Percentiles rank a stretch among this genome's conserved stretches.
phyloP scores from a whole-genome alignment of 1,140 invertebrate species.

The Achroia grisella region DNA sequence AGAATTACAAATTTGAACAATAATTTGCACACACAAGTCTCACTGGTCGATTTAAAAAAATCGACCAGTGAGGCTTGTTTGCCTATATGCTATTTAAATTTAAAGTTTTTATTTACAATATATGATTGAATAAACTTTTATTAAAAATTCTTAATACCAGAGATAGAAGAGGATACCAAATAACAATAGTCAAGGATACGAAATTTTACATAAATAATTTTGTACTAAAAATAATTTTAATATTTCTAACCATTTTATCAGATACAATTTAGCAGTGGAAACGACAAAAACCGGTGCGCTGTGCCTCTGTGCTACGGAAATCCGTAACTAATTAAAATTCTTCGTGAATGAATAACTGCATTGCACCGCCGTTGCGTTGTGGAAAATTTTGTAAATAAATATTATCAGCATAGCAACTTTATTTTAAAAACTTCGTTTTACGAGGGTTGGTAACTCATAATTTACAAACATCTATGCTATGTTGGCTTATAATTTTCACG shows the following conservation, averaged over 20 bases:
- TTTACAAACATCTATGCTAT: background rate
- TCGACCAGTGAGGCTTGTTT: no score
- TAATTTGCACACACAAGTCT: no score
- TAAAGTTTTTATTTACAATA: no score
- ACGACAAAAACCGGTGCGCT: constrained; percentile 2
- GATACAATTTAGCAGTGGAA: constrained; percentile 15
- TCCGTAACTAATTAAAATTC: constrained; percentile 65
- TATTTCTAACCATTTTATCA: constrained; percentile 14
- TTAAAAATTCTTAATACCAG: no score
- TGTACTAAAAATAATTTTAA: background rate
- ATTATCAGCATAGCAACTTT: constrained; percentile 13
- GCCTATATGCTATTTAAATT: no score
- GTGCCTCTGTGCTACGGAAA: constrained; percentile 38
- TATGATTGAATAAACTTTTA: no score
- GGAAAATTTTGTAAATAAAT: constrained; percentile 26
- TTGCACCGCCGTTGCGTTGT: constrained; percentile 25
- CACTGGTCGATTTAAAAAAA: no score
- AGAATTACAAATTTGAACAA: no score
- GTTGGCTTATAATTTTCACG: constrained; percentile 35
- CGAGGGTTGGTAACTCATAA: background rate
- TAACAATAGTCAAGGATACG: no score
- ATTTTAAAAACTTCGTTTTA: background rate
- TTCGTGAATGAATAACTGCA: constrained; percentile 60
- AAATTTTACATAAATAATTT: no score
- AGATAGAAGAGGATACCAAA: no score